phyloP scores from a whole-genome alignment of 2,797 vertebrate genomes.

The Dallia pectoralis region DNA sequence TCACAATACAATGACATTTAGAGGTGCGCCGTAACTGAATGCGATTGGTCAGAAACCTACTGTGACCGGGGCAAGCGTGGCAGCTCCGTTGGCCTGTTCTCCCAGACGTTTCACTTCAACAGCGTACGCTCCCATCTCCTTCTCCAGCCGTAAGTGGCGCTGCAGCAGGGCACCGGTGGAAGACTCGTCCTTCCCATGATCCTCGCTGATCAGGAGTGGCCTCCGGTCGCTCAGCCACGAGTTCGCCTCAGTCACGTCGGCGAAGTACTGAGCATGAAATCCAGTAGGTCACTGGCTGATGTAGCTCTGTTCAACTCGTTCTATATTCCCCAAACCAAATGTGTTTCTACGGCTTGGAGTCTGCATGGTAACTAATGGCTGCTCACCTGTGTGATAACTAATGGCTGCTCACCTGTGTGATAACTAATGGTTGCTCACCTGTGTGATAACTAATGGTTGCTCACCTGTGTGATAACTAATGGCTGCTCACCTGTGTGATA shows the following conservation, averaged over 20 bases:
- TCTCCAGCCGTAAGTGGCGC: slow-evolving; percentile 78
- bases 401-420: no score
- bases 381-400: slow-evolving; percentile 79
- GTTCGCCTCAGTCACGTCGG: slow-evolving; percentile 73
- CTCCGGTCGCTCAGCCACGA: slow-evolving; percentile 81
- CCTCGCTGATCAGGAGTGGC: slow-evolving; percentile 72
- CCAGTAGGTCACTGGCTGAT: neutral
- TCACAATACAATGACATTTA: neutral
- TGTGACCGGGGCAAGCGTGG: slow-evolving; percentile 64
- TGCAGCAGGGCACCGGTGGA: slow-evolving; percentile 73
- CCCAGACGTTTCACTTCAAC: slow-evolving; percentile 75
- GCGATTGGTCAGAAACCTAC: slow-evolving; percentile 56
- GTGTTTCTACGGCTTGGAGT: neutral
- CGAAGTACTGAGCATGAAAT: slow-evolving; percentile 76
- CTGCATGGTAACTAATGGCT: neutral
- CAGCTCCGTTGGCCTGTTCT: slow-evolving; percentile 74
- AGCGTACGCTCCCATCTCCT: slow-evolving; percentile 72
- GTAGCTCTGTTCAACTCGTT: neutral
- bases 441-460: slow-evolving; percentile 73
- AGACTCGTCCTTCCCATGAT: slow-evolving; percentile 78
- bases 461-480: slow-evolving; percentile 80
- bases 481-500: slow-evolving; percentile 83
- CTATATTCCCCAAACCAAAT: neutral
- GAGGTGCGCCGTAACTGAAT: neutral
- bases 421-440: no score